Conservation (phyloP, 2,888 invertebrate genomes). For the Kryphioiulus occultus region DNA sequence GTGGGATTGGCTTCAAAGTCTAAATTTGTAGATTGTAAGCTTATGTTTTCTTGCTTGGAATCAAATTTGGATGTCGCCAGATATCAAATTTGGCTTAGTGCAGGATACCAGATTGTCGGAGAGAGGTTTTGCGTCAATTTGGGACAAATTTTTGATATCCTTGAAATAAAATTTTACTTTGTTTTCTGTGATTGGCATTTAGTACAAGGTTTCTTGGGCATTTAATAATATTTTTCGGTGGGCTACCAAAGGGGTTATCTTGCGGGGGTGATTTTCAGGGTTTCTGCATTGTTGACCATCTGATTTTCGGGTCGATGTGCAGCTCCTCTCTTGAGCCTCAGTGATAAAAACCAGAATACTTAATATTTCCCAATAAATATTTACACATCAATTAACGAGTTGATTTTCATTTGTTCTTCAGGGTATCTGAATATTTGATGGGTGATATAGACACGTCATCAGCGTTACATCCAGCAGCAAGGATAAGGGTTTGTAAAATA, state of each 20-base stretch:
- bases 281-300: neutral
- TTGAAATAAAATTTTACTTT: slow-evolving; percentile 1
- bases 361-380: neutral
- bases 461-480: slow-evolving; percentile 57
- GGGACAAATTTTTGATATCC: slow-evolving; percentile 12
- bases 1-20: neutral
- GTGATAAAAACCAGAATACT: neutral
- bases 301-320: neutral
- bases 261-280: neutral
- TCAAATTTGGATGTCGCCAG: neutral
- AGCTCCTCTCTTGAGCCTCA: neutral
- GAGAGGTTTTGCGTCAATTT: neutral
- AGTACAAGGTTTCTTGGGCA: slow-evolving; percentile 3
- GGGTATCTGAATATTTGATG: slow-evolving; percentile 67
- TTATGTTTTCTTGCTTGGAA: neutral
- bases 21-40: neutral
- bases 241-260: slow-evolving; percentile 27
- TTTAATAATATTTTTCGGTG: neutral
- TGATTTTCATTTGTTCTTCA: slow-evolving; percentile 57
- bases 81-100: neutral
- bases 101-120: neutral
- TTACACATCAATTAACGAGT: neutral
- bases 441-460: slow-evolving; percentile 63
- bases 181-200: slow-evolving; percentile 8
- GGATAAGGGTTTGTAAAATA: slow-evolving; percentile 61